phyloP scores from a whole-genome alignment of 2,888 invertebrate species.

The Microplitis manilae region DNA sequence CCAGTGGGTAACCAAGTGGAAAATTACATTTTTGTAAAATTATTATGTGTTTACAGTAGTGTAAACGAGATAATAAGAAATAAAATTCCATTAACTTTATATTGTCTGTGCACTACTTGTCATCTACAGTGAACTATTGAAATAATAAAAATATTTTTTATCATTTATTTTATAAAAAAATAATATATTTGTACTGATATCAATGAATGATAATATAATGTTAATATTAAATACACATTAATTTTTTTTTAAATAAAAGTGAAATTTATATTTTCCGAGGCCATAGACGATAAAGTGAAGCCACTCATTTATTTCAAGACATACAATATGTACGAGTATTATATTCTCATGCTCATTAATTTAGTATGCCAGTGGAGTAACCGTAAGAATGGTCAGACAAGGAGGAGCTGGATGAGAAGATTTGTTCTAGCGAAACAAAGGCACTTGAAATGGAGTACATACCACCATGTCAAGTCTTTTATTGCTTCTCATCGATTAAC shows the following conservation, averaged over 20 bases:
- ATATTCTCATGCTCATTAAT: constrained; percentile 38
- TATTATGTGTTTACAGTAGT: constrained; percentile 1
- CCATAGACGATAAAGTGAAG: not conserved
- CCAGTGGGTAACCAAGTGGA: not conserved
- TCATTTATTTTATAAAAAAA: too few species aligned
- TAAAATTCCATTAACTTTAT: not conserved
- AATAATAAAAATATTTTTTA: too few species aligned
- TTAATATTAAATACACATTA: not conserved
- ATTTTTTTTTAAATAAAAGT: not conserved
- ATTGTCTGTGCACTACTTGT: not conserved
- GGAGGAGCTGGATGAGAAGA: constrained; percentile 51
- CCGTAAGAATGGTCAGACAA: constrained; percentile 58
- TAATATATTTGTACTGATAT: too few species aligned
- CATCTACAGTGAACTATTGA: too few species aligned
- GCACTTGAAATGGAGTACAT: constrained; percentile 37
- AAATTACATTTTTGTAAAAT: not conserved
- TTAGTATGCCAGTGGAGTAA: constrained; percentile 63
- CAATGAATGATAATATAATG: not conserved
- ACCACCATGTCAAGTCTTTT: constrained; percentile 6
- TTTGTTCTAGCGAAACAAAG: constrained; percentile 49
- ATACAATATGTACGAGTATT: not conserved
- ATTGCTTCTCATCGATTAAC: constrained; percentile 24
- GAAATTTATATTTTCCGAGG: not conserved
- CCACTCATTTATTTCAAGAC: not conserved
- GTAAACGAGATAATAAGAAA: not conserved